Evolutionary conservation across 30 jellyfish, hydroid and myxozoan species (phyloP).

Genomic region (Aurelia sp.): DNA sequence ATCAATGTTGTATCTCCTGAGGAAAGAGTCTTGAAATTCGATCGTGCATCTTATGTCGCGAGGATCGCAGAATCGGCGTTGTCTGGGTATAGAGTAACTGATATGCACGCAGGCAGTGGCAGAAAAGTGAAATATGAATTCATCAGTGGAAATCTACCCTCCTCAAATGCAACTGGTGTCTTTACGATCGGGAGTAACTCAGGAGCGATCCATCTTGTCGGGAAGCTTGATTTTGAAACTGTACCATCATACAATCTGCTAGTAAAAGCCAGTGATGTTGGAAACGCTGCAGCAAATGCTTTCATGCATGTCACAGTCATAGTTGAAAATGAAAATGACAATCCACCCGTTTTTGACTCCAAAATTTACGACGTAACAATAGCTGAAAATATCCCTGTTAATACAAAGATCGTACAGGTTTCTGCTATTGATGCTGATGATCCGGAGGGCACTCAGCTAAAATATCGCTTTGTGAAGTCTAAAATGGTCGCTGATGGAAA

Average conservation of each 20-base stretch:
- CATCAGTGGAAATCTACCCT: constrained; percentile 73
- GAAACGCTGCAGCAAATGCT: constrained; percentile 24
- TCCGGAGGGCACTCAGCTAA: constrained; percentile 19
- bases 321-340: constrained; percentile 80
- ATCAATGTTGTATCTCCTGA: constrained; percentile 69
- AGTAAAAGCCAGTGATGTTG: constrained; percentile 60
- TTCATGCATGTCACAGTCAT: constrained; percentile 55
- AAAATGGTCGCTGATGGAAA: constrained; percentile 31
- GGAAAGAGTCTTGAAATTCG: constrained; percentile 48
- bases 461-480: constrained; percentile 33
- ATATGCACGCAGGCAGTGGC: constrained; percentile 46
- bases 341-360: constrained; percentile 84
- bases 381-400: constrained; percentile 73
- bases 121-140: constrained; percentile 62
- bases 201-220: constrained; percentile 71
- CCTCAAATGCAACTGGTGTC: constrained; percentile 76
- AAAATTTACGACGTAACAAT: constrained; percentile 63
- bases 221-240: constrained; percentile 81
- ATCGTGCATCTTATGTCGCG: constrained; percentile 27
- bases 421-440: constrained; percentile 73
- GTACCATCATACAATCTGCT: constrained; percentile 61
- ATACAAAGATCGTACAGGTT: constrained; percentile 61
- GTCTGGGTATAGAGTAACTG: constrained; percentile 56
- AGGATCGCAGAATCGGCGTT: constrained; percentile 67
- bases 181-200: constrained; percentile 53